phyloP scores from a whole-genome alignment of 2,113 vertebrate genomes.

The Etia nguti region DNA sequence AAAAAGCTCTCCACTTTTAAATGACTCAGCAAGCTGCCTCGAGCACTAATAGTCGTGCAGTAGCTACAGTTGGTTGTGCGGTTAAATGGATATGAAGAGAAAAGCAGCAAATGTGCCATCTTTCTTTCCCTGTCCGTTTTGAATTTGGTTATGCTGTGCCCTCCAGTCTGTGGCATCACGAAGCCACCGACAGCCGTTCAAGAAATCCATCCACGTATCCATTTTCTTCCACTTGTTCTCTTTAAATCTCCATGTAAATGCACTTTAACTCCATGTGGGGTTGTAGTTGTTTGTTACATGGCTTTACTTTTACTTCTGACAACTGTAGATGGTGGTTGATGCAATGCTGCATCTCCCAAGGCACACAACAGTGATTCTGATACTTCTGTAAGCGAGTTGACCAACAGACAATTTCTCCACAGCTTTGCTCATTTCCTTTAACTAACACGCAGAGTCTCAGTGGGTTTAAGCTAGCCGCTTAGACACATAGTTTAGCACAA shows the following conservation, averaged over 20 bases:
- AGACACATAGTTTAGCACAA: conserved; percentile 8
- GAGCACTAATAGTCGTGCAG: background rate
- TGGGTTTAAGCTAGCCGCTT: background rate
- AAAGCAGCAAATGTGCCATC: background rate
- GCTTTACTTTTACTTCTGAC: background rate
- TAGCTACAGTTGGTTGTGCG: background rate
- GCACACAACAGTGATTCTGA: background rate
- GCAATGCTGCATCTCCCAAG: background rate
- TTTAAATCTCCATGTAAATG: background rate
- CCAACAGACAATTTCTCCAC: background rate
- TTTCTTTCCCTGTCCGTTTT: background rate
- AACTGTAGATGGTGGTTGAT: background rate
- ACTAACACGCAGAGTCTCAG: background rate
- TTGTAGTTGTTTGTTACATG: background rate
- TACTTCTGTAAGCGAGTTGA: background rate
- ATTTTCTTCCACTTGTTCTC: background rate
- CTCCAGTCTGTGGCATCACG: background rate
- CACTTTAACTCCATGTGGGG: background rate
- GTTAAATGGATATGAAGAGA: background rate
- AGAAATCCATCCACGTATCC: background rate
- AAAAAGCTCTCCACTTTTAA: background rate
- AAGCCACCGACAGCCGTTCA: background rate
- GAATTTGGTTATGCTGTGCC: background rate
- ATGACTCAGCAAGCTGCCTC: background rate
- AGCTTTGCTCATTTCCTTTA: background rate